These are phyloP conservation scores for Chaetura pelagica DNA, from an alignment of 2,113 vertebrate species.

Conservation along the genomic window DNA sequence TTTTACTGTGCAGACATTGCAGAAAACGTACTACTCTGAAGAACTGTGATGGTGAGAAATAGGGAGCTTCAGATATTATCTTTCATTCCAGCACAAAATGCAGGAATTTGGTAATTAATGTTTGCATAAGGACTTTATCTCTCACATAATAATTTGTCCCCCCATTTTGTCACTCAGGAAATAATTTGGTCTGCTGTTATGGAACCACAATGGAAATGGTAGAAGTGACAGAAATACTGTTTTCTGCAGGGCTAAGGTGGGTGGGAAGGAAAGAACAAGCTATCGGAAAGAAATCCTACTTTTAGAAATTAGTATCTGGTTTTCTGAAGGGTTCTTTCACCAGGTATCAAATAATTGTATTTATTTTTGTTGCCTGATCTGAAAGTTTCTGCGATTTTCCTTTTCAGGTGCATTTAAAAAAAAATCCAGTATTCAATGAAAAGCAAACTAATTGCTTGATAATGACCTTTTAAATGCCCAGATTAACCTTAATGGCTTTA, in stretches of 20 bases:
- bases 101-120: not conserved
- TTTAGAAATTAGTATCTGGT: not conserved
- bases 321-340: not conserved
- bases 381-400: not conserved
- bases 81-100: not conserved
- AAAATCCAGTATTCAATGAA: not conserved
- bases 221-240: not conserved
- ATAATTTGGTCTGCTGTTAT: not conserved
- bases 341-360: not conserved
- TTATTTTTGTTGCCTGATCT: not conserved
- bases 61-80: not conserved
- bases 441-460: conserved; percentile 10
- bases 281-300: not conserved
- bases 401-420: not conserved
- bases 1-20: not conserved
- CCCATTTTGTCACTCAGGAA: not conserved
- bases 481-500: conserved; percentile 19
- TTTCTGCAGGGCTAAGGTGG: not conserved
- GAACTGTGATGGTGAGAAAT: not conserved
- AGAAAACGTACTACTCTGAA: not conserved
- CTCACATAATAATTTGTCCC: not conserved
- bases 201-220: not conserved
- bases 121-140: not conserved
- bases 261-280: not conserved
- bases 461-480: not conserved